These are phyloP conservation scores for Enteromius fasciolatus DNA, from an alignment of 2,797 vertebrate genomes.

Conservation along the genomic window DNA sequence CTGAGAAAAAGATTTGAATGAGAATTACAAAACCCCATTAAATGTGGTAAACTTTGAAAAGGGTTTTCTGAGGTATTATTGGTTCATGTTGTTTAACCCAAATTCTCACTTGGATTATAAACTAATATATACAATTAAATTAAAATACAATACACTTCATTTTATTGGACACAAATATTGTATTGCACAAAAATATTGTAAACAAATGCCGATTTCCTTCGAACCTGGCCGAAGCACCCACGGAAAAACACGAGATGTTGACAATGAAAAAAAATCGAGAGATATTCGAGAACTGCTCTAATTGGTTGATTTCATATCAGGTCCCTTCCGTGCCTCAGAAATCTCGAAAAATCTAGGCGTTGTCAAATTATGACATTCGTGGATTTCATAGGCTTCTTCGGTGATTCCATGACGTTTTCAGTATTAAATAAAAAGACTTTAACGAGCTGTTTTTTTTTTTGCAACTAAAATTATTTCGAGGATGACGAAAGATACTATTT, in stretches of 20 bases:
- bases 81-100: neutral
- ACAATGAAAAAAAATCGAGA: neutral
- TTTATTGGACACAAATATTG: too few species aligned
- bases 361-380: neutral
- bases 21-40: neutral
- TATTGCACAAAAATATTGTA: neutral
- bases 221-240: neutral
- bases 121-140: neutral
- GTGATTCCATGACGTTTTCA: neutral
- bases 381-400: neutral
- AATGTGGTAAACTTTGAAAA: neutral
- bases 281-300: neutral
- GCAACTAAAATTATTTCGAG: neutral
- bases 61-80: neutral
- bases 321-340: neutral
- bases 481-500: neutral
- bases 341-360: neutral
- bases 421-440: neutral
- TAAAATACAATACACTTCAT: neutral
- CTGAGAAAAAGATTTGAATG: neutral
- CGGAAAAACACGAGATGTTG: neutral
- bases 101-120: neutral
- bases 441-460: neutral
- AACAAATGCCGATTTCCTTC: neutral
- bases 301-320: neutral